Base-by-base conservation (phyloP, 2,888 invertebrate species). In the Ptychoptera albimana region DNA sequence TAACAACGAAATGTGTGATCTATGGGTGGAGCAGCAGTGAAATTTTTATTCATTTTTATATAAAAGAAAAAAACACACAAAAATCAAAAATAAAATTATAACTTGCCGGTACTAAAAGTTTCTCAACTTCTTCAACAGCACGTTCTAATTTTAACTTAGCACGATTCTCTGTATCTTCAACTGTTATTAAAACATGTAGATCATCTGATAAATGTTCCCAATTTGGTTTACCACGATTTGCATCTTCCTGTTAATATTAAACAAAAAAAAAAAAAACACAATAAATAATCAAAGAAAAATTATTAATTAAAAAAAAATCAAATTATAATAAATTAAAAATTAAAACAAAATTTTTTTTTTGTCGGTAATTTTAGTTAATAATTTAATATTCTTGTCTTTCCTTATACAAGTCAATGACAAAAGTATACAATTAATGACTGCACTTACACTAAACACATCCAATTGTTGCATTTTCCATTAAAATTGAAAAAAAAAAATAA, bases 121-220 rank as follows among this genome's bases (percentile, higher is more conserved):
- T 96, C 70, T 89, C 91, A 49, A 98, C 94, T 77, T 98, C 97
- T 58, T 94, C 96, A 38, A 94, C 89, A 40, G 98, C 98, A 59
- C 94, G 79, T 57, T 83, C 81, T 57, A 99, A 74, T 71, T 98
- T 97, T 51, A 96, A 70, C 64, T 87, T 85, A 51, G 94, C 93
- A 61, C 98, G 77, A 69, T 97, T 96, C 64, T 93, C 88, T 51
- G 96, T 91, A 68, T 98, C 98, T 70, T 99, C 98, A 29, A 97
- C 97, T 54, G 96, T 97, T 58, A 99, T 83, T 54, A 99, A 73
- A 50, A 99, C 97, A 69, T 99, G 98, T 46, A 98, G 75, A 59
- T 98, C 97, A 64, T 98, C 98, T 56, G 92, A 93, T 63, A 99
- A 73, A 66, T 99, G 98, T 67, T 98, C 98, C 98, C 98, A 99